phyloP scores from a whole-genome alignment of 2,113 vertebrate species.

The Ophiodon elongatus region DNA sequence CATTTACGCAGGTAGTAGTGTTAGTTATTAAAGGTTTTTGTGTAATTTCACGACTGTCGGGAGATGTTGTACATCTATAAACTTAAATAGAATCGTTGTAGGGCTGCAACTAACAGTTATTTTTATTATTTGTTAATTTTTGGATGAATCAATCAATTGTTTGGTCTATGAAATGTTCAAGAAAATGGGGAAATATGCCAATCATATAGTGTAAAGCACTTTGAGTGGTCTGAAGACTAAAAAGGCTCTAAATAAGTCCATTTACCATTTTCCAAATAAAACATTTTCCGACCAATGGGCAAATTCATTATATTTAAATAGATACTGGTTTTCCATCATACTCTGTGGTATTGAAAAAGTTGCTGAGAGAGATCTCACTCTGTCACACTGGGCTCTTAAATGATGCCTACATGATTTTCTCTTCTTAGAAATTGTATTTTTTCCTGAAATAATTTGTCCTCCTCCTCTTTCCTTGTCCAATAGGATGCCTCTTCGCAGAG shows the following conservation, averaged over 20 bases:
- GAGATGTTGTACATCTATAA: neutral
- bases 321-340: neutral
- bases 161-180: neutral
- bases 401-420: neutral
- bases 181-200: too few relatives aligned
- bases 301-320: neutral
- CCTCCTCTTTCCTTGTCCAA: constrained; percentile 25
- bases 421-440: constrained; percentile 28
- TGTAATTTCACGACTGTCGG: neutral
- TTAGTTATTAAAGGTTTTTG: neutral
- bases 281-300: neutral
- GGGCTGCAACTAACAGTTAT: neutral
- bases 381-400: neutral
- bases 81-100: neutral
- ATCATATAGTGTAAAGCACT: too few relatives aligned
- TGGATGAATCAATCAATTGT: neutral
- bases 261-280: neutral
- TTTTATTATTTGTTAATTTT: neutral
- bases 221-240: neutral
- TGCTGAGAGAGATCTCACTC: neutral
- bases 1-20: too few relatives aligned
- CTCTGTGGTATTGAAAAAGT: neutral
- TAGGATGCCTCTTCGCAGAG: constrained; percentile 37
- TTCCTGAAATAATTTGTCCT: constrained; percentile 12
- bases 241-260: neutral